Evolutionary conservation across 2,113 vertebrate species (phyloP).

Genomic region (Garra rufa): DNA sequence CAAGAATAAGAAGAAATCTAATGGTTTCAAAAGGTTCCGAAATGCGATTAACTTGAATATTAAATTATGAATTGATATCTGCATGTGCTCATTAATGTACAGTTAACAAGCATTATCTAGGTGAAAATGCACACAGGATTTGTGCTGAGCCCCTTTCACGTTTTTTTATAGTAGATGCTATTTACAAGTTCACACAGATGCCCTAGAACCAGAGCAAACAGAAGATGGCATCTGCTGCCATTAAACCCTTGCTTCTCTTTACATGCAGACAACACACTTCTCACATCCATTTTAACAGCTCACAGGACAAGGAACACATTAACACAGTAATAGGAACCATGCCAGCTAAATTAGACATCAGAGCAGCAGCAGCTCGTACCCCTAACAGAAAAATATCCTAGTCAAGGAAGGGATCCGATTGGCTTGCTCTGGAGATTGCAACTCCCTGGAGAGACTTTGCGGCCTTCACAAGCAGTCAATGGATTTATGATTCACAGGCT

Average conservation of each 20-base stretch:
- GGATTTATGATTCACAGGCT: neutral
- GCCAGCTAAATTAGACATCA: neutral
- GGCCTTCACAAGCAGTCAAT: neutral
- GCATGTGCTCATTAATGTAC: no score
- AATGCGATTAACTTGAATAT: no score
- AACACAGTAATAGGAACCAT: neutral
- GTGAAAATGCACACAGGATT: neutral
- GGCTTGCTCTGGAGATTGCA: neutral
- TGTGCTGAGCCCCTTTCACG: neutral
- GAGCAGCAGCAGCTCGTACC: neutral
- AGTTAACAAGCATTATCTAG: neutral
- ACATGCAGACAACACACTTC: neutral
- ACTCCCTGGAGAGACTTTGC: neutral
- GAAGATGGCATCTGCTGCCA: neutral
- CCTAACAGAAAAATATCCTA: neutral
- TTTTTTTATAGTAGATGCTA: neutral
- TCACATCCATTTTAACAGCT: slow-evolving; percentile 15
- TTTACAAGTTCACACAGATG: neutral
- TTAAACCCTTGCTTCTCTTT: slow-evolving; percentile 1
- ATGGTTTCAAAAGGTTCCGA: no score
- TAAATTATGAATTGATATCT: no score
- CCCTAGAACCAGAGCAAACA: slow-evolving; percentile 19
- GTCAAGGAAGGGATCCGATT: neutral
- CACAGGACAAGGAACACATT: slow-evolving; percentile 4
- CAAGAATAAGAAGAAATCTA: no score